These are phyloP conservation scores for Mionectes olivaceus DNA, from an alignment of 2,797 vertebrate species.

Conservation along the genomic window DNA sequence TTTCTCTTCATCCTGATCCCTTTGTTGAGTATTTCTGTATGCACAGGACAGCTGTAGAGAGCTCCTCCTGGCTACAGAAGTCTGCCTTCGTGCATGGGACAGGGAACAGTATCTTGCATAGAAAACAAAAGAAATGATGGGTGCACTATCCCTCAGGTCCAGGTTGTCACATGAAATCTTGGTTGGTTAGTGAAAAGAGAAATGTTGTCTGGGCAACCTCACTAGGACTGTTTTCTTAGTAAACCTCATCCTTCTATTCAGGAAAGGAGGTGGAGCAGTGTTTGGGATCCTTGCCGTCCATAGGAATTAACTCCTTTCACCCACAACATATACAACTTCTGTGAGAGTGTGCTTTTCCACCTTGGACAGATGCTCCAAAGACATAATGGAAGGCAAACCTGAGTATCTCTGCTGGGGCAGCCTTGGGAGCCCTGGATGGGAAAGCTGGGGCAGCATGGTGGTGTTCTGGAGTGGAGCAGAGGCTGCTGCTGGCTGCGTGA, in stretches of 20 bases:
- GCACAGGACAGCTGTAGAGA: neutral
- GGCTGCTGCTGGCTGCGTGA: neutral
- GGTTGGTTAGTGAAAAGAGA: neutral
- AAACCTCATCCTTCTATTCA: neutral
- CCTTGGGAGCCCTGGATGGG: neutral
- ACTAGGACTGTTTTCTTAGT: neutral
- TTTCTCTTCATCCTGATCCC: neutral
- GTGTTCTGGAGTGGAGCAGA: neutral
- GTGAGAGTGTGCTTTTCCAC: neutral
- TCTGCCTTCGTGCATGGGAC: neutral
- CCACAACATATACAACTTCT: accelerated
- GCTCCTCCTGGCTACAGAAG: neutral
- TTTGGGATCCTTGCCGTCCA: neutral
- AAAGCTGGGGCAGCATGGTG: neutral
- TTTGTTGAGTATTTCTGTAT: neutral
- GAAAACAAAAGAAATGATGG: neutral
- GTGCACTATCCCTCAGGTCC: neutral
- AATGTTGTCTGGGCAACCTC: neutral
- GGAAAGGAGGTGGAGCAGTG: neutral
- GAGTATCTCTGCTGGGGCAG: neutral
- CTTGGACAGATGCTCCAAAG: neutral
- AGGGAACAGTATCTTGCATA: neutral
- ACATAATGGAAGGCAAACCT: neutral
- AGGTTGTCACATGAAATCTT: neutral
- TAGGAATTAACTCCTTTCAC: neutral